Evolutionary conservation across 2,888 invertebrate species (phyloP).

Genomic region (Cephonodes hylas): DNA sequence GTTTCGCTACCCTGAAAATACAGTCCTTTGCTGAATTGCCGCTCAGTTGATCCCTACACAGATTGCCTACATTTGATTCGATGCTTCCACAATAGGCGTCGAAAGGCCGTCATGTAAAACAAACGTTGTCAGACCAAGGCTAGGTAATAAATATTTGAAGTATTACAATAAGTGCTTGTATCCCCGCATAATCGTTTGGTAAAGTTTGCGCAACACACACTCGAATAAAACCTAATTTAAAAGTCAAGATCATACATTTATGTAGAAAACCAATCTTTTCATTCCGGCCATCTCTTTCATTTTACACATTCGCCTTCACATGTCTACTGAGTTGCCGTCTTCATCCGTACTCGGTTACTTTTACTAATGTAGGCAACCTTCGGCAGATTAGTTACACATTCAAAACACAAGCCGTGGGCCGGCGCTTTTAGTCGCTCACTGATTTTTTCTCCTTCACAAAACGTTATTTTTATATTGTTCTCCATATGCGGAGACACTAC

Average conservation of each 20-base stretch:
- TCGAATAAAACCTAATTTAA: not conserved
- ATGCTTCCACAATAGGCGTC: not conserved
- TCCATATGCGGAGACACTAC: conserved; percentile 29
- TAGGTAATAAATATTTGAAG: not conserved
- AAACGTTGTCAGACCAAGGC: not conserved
- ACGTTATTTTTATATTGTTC: conserved; percentile 31
- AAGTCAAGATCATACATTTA: conserved; percentile 8
- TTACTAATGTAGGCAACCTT: conserved; percentile 30
- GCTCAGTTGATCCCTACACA: conserved; percentile 1
- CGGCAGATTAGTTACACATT: conserved; percentile 30
- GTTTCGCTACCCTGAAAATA: conserved; percentile 47
- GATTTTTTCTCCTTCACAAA: conserved; percentile 10
- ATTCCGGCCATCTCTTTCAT: conserved; percentile 2
- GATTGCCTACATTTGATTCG: not conserved
- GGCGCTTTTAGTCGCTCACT: conserved; percentile 1
- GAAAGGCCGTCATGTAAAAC: not conserved
- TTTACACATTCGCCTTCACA: conserved; percentile 13
- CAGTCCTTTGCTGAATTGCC: conserved; percentile 29
- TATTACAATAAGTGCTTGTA: not conserved
- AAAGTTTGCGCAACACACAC: not conserved
- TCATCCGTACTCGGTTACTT: conserved; percentile 26
- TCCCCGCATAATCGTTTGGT: not conserved
- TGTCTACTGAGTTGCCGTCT: conserved; percentile 14
- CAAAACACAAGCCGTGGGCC: conserved; percentile 18
- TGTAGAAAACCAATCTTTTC: not conserved